A percentile compares a stretch with the other conserved stretches of the same genome.
Evolutionary conservation across 2,113 vertebrate species (phyloP).

Genomic region (Guaruba guarouba): DNA sequence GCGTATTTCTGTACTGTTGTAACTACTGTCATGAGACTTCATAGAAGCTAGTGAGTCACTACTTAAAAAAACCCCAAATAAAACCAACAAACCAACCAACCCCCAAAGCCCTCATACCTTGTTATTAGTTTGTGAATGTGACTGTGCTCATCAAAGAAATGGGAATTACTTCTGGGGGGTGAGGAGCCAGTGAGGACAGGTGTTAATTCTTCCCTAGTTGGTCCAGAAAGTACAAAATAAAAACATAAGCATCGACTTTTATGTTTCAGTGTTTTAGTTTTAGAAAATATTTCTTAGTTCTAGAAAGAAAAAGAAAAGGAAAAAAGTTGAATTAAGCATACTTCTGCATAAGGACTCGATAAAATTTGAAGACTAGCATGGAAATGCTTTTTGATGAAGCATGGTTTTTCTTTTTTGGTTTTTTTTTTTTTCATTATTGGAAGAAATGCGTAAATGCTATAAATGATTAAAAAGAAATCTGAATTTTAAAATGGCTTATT

Average conservation of each 20-base stretch:
- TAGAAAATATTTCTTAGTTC: not conserved
- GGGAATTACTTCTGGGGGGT: not conserved
- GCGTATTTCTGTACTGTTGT: not conserved
- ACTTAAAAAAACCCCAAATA: accelerated
- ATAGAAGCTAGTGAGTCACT: not conserved
- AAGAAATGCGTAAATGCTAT: not conserved
- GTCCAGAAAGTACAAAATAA: not conserved
- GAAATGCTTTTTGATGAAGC: not conserved
- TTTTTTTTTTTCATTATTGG: not conserved
- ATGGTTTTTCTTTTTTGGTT: too few relatives aligned
- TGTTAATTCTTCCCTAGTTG: not conserved
- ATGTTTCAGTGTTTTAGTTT: not conserved
- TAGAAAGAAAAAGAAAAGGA: not conserved
- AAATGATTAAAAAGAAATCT: not conserved
- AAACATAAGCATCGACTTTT: not conserved
- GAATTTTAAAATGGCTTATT: not conserved
- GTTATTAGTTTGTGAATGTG: not conserved
- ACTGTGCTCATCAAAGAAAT: not conserved
- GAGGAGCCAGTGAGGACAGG: accelerated
- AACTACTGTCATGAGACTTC: not conserved
- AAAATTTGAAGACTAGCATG: not conserved
- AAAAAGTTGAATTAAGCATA: not conserved
- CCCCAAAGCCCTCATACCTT: not conserved
- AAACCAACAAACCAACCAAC: not conserved
- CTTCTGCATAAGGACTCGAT: not conserved